A percentile compares a stretch with the other conserved stretches of the same genome.
Evolutionary conservation across 2,888 invertebrate species (phyloP).

Genomic region (Amphipoea lucens): DNA sequence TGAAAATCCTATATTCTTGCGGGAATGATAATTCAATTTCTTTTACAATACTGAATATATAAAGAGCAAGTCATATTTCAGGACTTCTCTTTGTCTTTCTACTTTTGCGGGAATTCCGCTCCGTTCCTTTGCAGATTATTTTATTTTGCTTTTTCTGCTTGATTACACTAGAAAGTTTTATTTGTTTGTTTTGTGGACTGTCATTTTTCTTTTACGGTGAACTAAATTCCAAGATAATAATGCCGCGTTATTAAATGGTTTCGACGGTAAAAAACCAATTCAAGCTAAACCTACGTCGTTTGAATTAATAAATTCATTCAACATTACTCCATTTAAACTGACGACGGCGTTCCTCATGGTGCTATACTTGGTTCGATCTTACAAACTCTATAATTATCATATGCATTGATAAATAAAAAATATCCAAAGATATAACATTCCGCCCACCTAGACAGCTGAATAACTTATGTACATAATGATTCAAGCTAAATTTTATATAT

Average conservation of each 20-base stretch:
- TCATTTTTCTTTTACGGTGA: conserved; percentile 36
- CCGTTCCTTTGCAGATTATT: conserved; percentile 57
- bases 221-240: conserved; percentile 24
- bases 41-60: conserved; percentile 63
- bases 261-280: not conserved
- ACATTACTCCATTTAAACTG: not conserved
- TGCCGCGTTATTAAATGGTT: not conserved
- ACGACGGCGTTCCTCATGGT: conserved; percentile 19
- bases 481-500: conserved; percentile 42
- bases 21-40: conserved; percentile 64
- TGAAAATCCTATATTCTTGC: conserved; percentile 63
- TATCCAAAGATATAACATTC: conserved; percentile 24
- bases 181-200: conserved; percentile 49
- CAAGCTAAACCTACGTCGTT: too few relatives aligned
- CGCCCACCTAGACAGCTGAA: conserved; percentile 33
- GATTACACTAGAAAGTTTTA: conserved; percentile 59
- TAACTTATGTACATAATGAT: conserved; percentile 48
- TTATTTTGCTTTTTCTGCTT: conserved; percentile 55
- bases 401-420: conserved; percentile 28
- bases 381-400: conserved; percentile 6
- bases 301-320: not conserved
- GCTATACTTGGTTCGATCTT: conserved; percentile 8
- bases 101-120: conserved; percentile 44
- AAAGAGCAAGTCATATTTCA: conserved; percentile 64
- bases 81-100: conserved; percentile 60